Evolutionary conservation across 2,888 invertebrate genomes (phyloP).

Genomic region (Molanna angustata): DNA sequence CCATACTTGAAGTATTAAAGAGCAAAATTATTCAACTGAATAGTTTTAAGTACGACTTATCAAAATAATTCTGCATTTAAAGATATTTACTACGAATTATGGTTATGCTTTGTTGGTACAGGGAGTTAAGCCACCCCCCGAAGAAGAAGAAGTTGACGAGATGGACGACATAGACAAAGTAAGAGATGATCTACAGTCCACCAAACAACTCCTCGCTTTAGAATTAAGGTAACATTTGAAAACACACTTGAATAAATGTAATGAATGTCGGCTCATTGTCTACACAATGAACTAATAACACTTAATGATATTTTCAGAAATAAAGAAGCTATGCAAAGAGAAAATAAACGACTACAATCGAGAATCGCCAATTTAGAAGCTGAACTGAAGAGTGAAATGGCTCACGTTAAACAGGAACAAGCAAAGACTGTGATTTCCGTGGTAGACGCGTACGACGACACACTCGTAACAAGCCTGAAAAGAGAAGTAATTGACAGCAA

Average conservation of each 20-base stretch:
- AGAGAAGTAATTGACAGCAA: constrained; percentile 74
- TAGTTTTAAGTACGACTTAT: no score
- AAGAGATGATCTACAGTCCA: constrained; percentile 86
- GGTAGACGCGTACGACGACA: constrained; percentile 60
- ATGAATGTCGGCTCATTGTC: no score
- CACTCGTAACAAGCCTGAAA: constrained; percentile 66
- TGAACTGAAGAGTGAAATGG: constrained; percentile 71
- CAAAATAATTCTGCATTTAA: no score
- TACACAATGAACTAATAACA: no score
- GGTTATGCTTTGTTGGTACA: not conserved
- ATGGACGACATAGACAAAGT: constrained; percentile 90
- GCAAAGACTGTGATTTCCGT: constrained; percentile 55
- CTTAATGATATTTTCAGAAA: constrained; percentile 50
- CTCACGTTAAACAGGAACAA: constrained; percentile 53
- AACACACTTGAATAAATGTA: no score
- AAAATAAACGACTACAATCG: constrained; percentile 79
- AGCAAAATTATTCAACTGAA: no score
- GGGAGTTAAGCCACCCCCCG: constrained; percentile 38
- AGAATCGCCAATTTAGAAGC: constrained; percentile 79
- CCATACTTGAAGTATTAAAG: no score
- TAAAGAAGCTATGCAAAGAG: constrained; percentile 80
- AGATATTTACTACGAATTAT: not conserved
- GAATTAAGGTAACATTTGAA: constrained; percentile 75
- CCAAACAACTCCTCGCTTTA: constrained; percentile 84
- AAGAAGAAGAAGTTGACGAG: constrained; percentile 75